A percentile compares a stretch with the other conserved stretches of the same genome.
phyloP scores from a whole-genome alignment of 2,113 vertebrate genomes.

The Sorex araneus region DNA sequence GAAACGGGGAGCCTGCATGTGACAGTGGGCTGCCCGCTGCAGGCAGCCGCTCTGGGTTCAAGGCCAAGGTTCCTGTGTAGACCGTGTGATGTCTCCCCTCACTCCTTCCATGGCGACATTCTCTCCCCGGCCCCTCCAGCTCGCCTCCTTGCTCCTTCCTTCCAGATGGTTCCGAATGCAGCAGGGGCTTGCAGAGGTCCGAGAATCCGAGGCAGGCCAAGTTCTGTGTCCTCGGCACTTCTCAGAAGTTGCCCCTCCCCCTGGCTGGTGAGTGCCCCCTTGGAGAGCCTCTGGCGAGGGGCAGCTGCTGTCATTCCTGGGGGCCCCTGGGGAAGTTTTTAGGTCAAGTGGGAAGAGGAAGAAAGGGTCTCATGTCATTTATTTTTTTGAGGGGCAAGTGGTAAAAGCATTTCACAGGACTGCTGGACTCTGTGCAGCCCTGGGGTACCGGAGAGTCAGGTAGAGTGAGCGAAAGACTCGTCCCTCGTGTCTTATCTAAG shows the following conservation, averaged over 20 bases:
- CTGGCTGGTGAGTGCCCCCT: no score
- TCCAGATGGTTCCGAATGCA: neutral
- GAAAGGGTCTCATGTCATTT: neutral
- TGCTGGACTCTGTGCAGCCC: neutral
- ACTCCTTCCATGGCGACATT: neutral
- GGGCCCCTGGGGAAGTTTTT: neutral
- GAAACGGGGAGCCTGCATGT: neutral
- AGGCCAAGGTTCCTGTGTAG: no score
- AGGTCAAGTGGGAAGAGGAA: conserved; percentile 23
- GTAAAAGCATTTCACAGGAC: neutral
- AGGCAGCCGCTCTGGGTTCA: no score
- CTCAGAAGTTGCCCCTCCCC: no score
- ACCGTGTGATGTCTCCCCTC: neutral
- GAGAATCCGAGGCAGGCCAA: neutral
- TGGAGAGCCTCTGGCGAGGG: no score
- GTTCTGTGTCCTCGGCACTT: neutral
- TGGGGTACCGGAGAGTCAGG: no score
- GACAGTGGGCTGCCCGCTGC: neutral
- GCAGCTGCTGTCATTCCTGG: no score
- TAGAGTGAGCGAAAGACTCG: neutral
- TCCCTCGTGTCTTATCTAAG: neutral
- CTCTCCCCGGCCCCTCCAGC: neutral
- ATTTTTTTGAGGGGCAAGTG: neutral
- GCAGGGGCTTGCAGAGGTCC: neutral
- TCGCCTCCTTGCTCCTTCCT: neutral